These are phyloP conservation scores for Notospermus geniculatus DNA, from an alignment of 1,140 invertebrate species.

Conservation along the genomic window DNA sequence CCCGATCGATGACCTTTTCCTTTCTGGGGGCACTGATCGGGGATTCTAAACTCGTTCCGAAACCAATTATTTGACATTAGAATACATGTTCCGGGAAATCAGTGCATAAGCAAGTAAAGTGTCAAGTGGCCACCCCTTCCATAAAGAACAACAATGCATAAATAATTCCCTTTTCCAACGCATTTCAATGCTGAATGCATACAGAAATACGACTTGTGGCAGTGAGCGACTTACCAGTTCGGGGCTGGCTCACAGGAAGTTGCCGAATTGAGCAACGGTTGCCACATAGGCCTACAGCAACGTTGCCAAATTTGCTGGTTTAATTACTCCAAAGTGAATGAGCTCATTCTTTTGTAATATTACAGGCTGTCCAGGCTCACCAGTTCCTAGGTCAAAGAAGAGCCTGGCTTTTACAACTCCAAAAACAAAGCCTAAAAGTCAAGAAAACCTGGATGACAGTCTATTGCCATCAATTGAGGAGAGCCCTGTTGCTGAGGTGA, in stretches of 20 bases:
- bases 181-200: background rate
- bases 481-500: conserved; percentile 14
- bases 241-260: too few species aligned
- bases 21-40: background rate
- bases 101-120: too few species aligned
- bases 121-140: too few species aligned
- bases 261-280: background rate
- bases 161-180: background rate
- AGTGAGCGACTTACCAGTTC: background rate
- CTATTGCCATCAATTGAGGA: conserved; percentile 20
- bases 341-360: too few species aligned
- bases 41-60: too few species aligned
- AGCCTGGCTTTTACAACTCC: conserved; percentile 27
- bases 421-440: conserved; percentile 7
- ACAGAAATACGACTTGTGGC: background rate
- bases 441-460: conserved; percentile 16
- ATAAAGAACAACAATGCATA: too few species aligned
- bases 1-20: background rate
- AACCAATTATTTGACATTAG: too few species aligned
- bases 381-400: conserved; percentile 23
- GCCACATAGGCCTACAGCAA: background rate
- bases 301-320: background rate
- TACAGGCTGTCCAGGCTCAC: conserved; percentile 15
- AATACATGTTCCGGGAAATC: too few species aligned
- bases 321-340: conserved; percentile 6